These are phyloP conservation scores for Ommatoiulus sabulosus DNA, from an alignment of 2,888 invertebrate genomes.

Conservation along the genomic window DNA sequence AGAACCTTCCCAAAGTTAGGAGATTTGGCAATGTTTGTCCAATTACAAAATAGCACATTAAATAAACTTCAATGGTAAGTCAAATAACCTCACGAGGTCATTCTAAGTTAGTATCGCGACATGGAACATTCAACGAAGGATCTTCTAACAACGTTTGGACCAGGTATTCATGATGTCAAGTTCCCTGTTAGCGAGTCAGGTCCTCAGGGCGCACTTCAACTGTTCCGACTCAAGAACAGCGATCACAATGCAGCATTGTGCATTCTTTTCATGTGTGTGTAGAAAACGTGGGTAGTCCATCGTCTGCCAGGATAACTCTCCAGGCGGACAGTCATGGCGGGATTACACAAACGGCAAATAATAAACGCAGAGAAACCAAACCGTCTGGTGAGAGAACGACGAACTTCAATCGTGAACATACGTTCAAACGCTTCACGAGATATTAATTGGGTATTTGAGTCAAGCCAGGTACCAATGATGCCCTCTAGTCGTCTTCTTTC, in stretches of 20 bases:
- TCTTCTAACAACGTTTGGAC: neutral
- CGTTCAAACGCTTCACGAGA: slow-evolving; percentile 3
- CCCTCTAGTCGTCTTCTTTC: slow-evolving; percentile 28
- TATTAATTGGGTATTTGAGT: neutral
- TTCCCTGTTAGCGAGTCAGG: neutral
- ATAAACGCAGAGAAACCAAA: neutral
- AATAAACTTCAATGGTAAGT: too few species aligned
- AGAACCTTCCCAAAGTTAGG: too few species aligned
- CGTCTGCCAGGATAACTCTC: slow-evolving; percentile 8
- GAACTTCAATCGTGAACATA: slow-evolving; percentile 33
- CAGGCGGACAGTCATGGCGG: slow-evolving; percentile 30
- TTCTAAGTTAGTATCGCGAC: neutral
- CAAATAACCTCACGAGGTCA: neutral
- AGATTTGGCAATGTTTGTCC: too few species aligned
- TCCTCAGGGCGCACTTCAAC: neutral
- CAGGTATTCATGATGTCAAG: neutral
- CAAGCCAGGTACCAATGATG: slow-evolving; percentile 35
- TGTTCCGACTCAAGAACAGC: neutral
- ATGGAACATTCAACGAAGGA: neutral
- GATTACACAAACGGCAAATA: slow-evolving; percentile 48
- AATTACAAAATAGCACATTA: too few species aligned
- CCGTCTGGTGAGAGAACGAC: neutral
- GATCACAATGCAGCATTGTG: neutral
- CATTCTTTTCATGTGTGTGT: slow-evolving; percentile 45
- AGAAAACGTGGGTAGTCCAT: slow-evolving; percentile 49